A percentile compares a stretch with the other conserved stretches of the same genome.
Conservation (phyloP, 2,888 invertebrate species). For the Buathra laborator region DNA sequence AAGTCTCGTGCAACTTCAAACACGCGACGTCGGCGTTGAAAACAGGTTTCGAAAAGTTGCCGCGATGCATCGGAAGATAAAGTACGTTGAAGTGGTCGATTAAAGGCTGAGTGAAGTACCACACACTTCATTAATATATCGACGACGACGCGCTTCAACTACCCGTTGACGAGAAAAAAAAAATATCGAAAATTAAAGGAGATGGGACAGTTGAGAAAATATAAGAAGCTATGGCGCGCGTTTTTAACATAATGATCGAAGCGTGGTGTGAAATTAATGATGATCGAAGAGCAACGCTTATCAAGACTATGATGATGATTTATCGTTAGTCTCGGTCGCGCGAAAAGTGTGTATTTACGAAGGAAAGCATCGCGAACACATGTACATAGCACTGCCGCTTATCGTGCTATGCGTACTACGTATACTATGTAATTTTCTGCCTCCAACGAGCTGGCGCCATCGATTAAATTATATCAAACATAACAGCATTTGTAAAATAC, state of each 20-base stretch:
- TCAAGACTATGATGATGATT: conserved; percentile 55
- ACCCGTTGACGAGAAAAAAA: background rate
- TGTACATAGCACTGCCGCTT: conserved; percentile 21
- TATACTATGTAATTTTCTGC: conserved; percentile 53
- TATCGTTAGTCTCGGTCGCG: conserved; percentile 43
- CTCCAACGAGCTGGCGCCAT: conserved; percentile 52
- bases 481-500: conserved; percentile 19
- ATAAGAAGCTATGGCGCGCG: conserved; percentile 29
- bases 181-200: conserved; percentile 4
- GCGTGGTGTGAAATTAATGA: conserved; percentile 52
- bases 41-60: background rate
- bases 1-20: background rate
- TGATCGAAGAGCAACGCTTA: conserved; percentile 48
- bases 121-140: background rate
- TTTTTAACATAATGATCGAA: conserved; percentile 34
- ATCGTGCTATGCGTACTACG: conserved; percentile 1
- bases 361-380: background rate
- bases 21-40: background rate
- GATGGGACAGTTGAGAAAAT: background rate
- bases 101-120: background rate
- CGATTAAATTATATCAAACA: conserved; percentile 55
- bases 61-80: background rate
- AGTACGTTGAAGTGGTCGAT: background rate
- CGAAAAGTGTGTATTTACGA: conserved; percentile 1
- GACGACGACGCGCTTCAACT: background rate